Evolutionary conservation across 2,797 vertebrate species (phyloP), one percentile per base, ranked within the genome.

Genomic region (Pseudochaenichthys georgianus): DNA sequence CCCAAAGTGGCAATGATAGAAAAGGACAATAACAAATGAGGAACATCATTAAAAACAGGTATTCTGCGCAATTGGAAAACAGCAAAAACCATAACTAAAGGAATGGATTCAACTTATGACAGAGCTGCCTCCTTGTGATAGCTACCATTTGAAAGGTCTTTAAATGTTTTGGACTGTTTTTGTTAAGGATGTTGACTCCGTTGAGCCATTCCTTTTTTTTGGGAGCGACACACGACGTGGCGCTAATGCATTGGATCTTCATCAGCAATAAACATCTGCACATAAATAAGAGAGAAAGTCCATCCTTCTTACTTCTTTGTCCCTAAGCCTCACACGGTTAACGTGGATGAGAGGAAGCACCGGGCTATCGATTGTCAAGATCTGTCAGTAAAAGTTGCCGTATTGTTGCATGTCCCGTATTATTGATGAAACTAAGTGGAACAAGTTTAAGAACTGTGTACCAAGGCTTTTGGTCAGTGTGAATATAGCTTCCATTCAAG

Each of bases 401-500:
- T 19, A 45, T 45, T 45, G 58, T 16, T 28, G 23, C 23, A 28
- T 28, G 23, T 23, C 23, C 23, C 23, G 23, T 23, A 23, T 23
- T 23, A 23, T 3, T 23, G 23, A 23, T 23, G 23, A 23, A 23
- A 23, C 23, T 23, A 23, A 46, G 53, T 34, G 19, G 48, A 48
- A 61, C 9, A 65, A n/a, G 47, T 16, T 3, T 2, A 53, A 19
- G 3, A 48, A 19, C 3, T 13, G 31, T 55, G 68, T 11, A 41
- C 52, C 16, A 59, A 58, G 17, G 52, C 51, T 23, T 50, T 38
- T 28, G 46, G 45, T 43, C 41, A 13, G 19, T 19, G 10, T 13
- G 41, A 50, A 68, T 54, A 0, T 41, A 68, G 66, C 31, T 19
- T 53, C 38, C 51, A 73, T 64, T 75, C 43, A 60, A 3, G n/a